Base-by-base conservation (phyloP, 2,113 vertebrate genomes). In the Nibea albiflora region DNA sequence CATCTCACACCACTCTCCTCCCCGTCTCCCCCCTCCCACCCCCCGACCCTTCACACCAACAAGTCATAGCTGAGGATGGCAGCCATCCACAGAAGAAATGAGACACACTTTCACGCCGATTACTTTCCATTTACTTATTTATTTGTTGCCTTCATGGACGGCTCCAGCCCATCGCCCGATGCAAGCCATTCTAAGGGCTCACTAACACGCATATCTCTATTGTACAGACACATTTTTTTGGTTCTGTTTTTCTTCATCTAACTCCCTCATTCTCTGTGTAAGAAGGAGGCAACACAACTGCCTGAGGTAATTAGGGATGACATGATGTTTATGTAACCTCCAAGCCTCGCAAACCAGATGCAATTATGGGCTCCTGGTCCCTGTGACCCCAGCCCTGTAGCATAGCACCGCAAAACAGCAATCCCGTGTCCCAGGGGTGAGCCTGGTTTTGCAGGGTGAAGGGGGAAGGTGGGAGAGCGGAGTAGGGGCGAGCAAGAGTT, bases 251-350 rank as follows among this genome's bases (percentile, higher is more conserved):
- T 62, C 60, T 53, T 28, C 61, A 56, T 77, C 70, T 83, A 54
- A 60, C 5, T 17, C 73, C 78, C 76, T 80, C 53, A 64, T 67
- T 90, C 46, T 74, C 56, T 47, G 75, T 79, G 80, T 57, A 60
- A 80, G 67, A 70, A 63, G 42, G 73, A 85, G 87, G 84, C n/a
- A 28, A 28, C 54, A 46, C 71, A 81, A 50, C 69, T 84, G 88
- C 88, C 88, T 73, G 85, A 73, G 83, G 87, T 95, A 94, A 95
- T 95, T 90, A 92, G 73, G 80, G 89, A 79, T 93, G 94, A 95
- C 94, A 94, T 80, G 74, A 94, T 95, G 94, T 96, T 96, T 96
- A 94, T 84, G 94, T 96, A 95, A 96, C 95, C 94, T 93, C 90
- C 85, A 91, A 92, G 93, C 92, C 91, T 92, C 87, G 88, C 90